These are phyloP conservation scores for Macaria notata DNA, from an alignment of 2,888 invertebrate species.

Conservation along the genomic window DNA sequence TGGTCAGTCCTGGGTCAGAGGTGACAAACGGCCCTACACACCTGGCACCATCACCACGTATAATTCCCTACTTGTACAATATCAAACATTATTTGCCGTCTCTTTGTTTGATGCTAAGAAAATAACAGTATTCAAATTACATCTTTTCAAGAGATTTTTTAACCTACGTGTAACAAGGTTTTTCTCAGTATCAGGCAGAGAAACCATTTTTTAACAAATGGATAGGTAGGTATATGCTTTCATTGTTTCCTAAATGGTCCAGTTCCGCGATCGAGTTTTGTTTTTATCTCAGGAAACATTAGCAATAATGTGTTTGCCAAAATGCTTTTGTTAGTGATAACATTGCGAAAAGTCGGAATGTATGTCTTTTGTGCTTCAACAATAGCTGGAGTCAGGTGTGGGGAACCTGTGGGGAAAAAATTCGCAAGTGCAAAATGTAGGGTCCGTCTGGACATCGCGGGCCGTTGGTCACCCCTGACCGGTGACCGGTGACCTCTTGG, in stretches of 20 bases:
- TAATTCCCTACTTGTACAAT: slow-evolving; percentile 35
- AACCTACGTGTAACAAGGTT: slow-evolving; percentile 1
- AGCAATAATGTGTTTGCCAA: slow-evolving; percentile 31
- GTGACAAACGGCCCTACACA: slow-evolving; percentile 72
- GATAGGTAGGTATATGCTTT: slow-evolving; percentile 16
- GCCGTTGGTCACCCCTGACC: slow-evolving; percentile 80
- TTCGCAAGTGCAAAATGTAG: slow-evolving; percentile 34
- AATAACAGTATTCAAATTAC: slow-evolving; percentile 28
- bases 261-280: slow-evolving; percentile 33
- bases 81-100: slow-evolving; percentile 12
- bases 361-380: slow-evolving; percentile 36
- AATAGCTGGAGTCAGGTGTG: slow-evolving; percentile 48
- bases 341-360: slow-evolving; percentile 29
- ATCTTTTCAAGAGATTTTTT: slow-evolving; percentile 17
- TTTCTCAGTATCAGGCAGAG: slow-evolving; percentile 11
- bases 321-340: slow-evolving; percentile 32
- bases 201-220: not conserved
- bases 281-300: slow-evolving; percentile 42
- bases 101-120: slow-evolving; percentile 17
- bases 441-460: slow-evolving; percentile 40
- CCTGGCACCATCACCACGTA: slow-evolving; percentile 55
- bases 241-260: slow-evolving; percentile 18
- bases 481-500: slow-evolving; percentile 71
- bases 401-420: slow-evolving; percentile 40
- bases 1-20: slow-evolving; percentile 77